Evolutionary conservation across 2,113 vertebrate species (phyloP).

Genomic region (Anarhynchus alexandrinus): DNA sequence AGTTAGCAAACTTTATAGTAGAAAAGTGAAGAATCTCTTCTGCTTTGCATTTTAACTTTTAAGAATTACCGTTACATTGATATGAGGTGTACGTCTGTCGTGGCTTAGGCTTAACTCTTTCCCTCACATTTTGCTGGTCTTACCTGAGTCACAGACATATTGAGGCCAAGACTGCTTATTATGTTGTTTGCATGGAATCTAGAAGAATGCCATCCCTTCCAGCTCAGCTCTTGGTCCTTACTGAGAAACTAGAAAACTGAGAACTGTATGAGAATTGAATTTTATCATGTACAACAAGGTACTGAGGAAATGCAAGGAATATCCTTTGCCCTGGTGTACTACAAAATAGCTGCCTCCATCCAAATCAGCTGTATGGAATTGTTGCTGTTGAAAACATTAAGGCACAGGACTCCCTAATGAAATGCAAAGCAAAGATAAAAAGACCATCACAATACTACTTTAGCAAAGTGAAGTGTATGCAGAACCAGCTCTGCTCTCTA

Average conservation of each 20-base stretch:
- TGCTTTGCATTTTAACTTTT: background rate
- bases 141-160: background rate
- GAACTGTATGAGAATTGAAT: background rate
- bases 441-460: no score
- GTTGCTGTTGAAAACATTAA: background rate
- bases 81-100: background rate
- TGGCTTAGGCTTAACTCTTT: background rate
- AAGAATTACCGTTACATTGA: background rate
- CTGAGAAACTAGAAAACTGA: background rate
- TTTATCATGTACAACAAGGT: background rate
- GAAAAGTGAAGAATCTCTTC: background rate
- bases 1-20: background rate
- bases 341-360: background rate
- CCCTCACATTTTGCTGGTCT: background rate
- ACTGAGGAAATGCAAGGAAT: background rate
- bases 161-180: background rate
- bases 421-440: background rate
- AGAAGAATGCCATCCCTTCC: background rate
- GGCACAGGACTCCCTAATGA: background rate
- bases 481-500: background rate
- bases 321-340: background rate
- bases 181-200: background rate
- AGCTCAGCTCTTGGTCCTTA: background rate
- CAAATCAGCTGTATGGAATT: background rate
- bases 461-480: background rate